Conservation (phyloP, 2,797 vertebrate species). For the Phyllotis vaccarum region DNA sequence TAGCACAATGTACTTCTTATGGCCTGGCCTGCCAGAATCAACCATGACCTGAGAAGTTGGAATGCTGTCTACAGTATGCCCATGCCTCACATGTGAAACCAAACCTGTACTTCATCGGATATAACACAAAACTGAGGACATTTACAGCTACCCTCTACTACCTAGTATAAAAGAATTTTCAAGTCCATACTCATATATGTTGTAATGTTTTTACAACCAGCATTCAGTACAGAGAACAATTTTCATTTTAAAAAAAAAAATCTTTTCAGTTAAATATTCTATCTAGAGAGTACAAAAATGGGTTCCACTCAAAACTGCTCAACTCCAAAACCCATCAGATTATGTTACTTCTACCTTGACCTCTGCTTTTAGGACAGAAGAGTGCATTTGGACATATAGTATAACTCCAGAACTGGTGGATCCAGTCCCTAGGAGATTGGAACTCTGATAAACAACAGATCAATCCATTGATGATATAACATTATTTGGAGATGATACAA, state of each 20-base stretch:
- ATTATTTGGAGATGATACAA: neutral
- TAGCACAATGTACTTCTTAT: neutral
- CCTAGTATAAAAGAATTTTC: neutral
- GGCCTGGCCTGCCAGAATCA: neutral
- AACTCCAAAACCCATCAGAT: neutral
- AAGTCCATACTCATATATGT: neutral
- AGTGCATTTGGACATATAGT: neutral
- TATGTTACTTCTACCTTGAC: neutral
- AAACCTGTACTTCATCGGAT: neutral
- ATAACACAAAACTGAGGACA: conserved; percentile 15
- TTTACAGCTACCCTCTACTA: conserved; percentile 15
- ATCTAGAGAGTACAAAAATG: neutral
- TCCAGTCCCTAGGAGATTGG: neutral
- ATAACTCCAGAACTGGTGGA: neutral
- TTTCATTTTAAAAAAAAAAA: conserved; percentile 21
- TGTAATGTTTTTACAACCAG: conserved; percentile 33
- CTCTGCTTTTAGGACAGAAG: conserved; percentile 20
- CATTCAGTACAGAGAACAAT: conserved; percentile 34
- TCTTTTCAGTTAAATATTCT: conserved; percentile 17
- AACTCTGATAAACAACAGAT: neutral
- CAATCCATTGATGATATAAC: neutral
- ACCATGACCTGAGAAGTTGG: neutral
- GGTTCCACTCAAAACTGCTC: neutral
- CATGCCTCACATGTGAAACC: conserved; percentile 6
- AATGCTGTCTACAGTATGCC: neutral